Conservation (phyloP, 1,140 invertebrate species). For the Heliconius hewitsoni region DNA sequence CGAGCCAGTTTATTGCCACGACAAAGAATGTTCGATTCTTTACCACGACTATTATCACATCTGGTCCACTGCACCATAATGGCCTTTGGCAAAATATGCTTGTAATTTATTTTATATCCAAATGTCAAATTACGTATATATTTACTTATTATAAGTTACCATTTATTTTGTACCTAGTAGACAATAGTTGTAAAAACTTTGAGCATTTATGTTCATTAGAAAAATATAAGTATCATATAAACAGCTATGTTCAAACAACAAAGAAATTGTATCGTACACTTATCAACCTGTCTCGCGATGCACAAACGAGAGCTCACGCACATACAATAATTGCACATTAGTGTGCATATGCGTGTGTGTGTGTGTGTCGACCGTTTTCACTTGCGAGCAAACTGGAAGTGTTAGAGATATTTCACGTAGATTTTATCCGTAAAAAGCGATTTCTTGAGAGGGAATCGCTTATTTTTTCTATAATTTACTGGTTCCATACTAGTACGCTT, state of each 20-base stretch:
- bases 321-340: constrained; percentile 41
- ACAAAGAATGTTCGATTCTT: no score
- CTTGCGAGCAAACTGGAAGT: constrained; percentile 46
- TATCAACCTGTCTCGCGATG: constrained; percentile 39
- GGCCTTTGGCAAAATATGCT: no score
- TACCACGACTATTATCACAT: no score
- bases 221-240: no score
- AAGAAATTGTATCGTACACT: constrained; percentile 29
- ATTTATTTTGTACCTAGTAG: no score
- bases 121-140: no score
- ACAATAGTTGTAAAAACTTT: no score
- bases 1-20: no score
- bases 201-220: no score
- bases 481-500: constrained; percentile 22
- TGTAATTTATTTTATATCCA: no score
- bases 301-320: constrained; percentile 47
- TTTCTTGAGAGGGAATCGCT: constrained; percentile 36
- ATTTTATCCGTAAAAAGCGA: constrained; percentile 25
- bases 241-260: neutral
- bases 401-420: constrained; percentile 40
- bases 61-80: no score
- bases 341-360: constrained; percentile 23
- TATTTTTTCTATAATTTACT: constrained; percentile 29
- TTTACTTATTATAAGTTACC: no score
- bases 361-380: constrained; percentile 42